Evolutionary conservation across 2,888 invertebrate species (phyloP).

Genomic region (Ceriagrion tenellum): DNA sequence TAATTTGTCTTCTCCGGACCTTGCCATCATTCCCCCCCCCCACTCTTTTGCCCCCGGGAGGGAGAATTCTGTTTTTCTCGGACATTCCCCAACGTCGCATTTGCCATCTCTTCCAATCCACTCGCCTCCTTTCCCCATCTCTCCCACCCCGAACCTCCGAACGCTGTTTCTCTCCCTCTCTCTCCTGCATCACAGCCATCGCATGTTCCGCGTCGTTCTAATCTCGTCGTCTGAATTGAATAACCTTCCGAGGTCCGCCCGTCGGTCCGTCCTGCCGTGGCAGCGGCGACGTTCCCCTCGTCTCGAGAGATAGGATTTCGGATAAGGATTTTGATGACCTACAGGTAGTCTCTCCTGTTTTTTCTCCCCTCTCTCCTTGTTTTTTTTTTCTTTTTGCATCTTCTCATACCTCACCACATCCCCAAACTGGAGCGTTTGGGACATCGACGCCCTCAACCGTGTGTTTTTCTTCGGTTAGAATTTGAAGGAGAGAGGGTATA

Average conservation of each 20-base stretch:
- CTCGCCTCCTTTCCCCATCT: not conserved
- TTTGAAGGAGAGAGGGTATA: too few species aligned
- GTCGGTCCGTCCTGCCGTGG: not conserved
- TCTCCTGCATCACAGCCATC: not conserved
- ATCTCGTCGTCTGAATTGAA: constrained; percentile 4
- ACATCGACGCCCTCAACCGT: not conserved
- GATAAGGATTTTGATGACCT: constrained; percentile 34
- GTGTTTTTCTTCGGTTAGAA: not conserved
- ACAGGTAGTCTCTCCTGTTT: not conserved
- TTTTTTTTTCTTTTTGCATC: not conserved
- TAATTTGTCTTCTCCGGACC: constrained; percentile 25
- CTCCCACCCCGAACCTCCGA: not conserved
- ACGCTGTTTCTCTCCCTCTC: not conserved
- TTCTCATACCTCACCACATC: not conserved
- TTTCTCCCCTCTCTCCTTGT: not conserved
- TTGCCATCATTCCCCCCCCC: too few species aligned
- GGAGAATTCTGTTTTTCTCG: not conserved
- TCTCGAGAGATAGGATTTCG: not conserved
- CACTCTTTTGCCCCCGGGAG: not conserved
- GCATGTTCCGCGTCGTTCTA: not conserved
- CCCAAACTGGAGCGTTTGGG: not conserved
- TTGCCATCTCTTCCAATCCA: not conserved
- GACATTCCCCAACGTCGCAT: not conserved
- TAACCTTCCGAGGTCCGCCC: not conserved
- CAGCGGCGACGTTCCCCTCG: not conserved